Evolutionary conservation across 2,113 vertebrate genomes (phyloP).

Genomic region (Orthonyx spaldingii): DNA sequence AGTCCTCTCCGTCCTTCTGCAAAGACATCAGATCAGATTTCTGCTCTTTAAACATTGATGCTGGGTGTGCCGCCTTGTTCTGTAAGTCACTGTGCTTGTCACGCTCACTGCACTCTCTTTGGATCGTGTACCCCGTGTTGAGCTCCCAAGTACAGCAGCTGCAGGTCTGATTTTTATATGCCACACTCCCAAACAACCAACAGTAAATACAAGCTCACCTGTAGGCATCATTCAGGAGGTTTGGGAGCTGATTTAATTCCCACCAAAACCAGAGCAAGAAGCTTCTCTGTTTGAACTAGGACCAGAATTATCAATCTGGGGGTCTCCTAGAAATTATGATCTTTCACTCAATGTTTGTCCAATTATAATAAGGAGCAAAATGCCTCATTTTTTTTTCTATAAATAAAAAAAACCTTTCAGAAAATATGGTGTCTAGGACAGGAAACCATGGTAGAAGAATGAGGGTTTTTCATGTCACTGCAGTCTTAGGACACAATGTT

Average conservation of each 20-base stretch:
- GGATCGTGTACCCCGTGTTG: neutral
- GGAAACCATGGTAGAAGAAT: neutral
- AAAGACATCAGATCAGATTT: slow-evolving; percentile 11
- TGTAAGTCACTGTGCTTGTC: slow-evolving; percentile 29
- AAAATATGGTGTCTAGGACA: neutral
- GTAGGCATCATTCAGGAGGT: neutral
- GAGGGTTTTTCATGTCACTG: neutral
- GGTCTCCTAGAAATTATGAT: neutral
- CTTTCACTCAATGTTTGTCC: neutral
- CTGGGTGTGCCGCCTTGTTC: slow-evolving; percentile 6
- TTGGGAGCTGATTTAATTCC: neutral
- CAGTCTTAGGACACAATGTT: neutral
- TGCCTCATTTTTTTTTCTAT: neutral
- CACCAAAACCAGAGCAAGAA: neutral
- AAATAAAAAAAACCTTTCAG: neutral
- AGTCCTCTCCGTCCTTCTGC: neutral
- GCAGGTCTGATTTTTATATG: neutral
- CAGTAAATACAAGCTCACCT: neutral
- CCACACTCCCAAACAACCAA: neutral
- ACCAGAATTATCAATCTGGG: neutral
- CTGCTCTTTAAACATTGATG: neutral
- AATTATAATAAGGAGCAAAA: neutral
- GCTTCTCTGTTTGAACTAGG: neutral
- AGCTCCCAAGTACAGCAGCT: neutral
- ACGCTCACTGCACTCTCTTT: neutral